Conservation (phyloP, 1,140 invertebrate species). For the Cydia amplana region DNA sequence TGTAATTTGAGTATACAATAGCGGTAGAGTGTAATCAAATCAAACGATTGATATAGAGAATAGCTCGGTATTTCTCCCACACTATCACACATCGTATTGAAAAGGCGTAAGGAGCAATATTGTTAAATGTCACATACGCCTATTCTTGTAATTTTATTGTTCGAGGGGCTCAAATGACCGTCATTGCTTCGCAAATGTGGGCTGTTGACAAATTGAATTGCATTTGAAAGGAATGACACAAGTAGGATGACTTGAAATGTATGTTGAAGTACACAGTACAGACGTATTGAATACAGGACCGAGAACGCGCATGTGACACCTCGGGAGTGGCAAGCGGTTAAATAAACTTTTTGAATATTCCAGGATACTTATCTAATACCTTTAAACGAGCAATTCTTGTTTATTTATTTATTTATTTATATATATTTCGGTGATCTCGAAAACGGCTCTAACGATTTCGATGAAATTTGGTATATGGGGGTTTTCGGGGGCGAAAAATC, state of each 20-base stretch:
- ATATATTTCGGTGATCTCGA: too few species aligned
- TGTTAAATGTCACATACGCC: neutral
- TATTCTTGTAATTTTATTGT: neutral
- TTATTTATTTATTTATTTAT: too few species aligned
- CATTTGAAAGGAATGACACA: neutral
- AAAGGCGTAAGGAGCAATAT: neutral
- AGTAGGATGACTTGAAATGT: too few species aligned
- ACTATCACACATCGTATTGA: neutral
- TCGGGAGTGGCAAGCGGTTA: too few species aligned
- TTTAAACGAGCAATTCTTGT: too few species aligned
- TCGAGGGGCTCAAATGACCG: constrained; percentile 6
- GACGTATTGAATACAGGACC: too few species aligned
- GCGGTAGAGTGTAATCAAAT: constrained; percentile 11
- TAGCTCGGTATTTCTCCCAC: constrained; percentile 21
- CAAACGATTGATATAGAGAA: constrained; percentile 26
- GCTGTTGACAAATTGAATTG: constrained; percentile 24
- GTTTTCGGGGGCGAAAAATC: too few species aligned
- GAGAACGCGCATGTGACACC: neutral
- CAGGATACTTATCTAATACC: too few species aligned
- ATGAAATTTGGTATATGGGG: too few species aligned
- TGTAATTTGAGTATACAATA: constrained; percentile 26
- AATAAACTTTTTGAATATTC: too few species aligned
- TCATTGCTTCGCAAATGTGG: constrained; percentile 12
- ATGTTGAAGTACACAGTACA: too few species aligned
- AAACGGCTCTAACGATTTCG: too few species aligned